phyloP scores from a whole-genome alignment of 1,140 invertebrate genomes.

The Teleopsis dalmanni region DNA sequence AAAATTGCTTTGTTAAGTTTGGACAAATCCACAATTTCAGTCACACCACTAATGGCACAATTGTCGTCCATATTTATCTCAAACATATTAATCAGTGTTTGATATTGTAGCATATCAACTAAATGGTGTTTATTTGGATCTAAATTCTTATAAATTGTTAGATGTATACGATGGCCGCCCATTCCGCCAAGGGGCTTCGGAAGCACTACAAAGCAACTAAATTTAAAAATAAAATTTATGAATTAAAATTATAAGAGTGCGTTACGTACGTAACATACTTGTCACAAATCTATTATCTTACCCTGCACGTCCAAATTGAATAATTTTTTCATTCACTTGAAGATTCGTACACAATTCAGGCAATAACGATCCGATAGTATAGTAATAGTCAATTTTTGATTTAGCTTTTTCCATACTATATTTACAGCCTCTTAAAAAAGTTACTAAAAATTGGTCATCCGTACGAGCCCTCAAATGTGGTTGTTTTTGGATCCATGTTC shows the following conservation, averaged over 20 bases:
- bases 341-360: conserved; percentile 46
- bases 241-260: not conserved
- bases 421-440: conserved; percentile 56
- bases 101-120: conserved; percentile 26
- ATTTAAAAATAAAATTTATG: not conserved
- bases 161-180: conserved; percentile 42
- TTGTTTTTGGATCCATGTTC: conserved; percentile 54
- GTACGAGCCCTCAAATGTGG: conserved; percentile 45
- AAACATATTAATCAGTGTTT: conserved; percentile 33
- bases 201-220: conserved; percentile 14
- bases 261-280: not conserved
- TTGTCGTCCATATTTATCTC: conserved; percentile 32
- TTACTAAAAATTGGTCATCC: conserved; percentile 52
- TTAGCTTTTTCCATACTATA: conserved; percentile 56
- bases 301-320: not conserved
- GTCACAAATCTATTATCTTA: too few relatives aligned
- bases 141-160: conserved; percentile 39
- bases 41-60: conserved; percentile 26
- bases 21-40: conserved; percentile 41
- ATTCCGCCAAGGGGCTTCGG: conserved; percentile 32
- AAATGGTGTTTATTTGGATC: conserved; percentile 33
- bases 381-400: conserved; percentile 54
- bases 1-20: conserved; percentile 38
- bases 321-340: conserved; percentile 7
- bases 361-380: conserved; percentile 48